These are phyloP conservation scores for Aleiodes testaceus DNA, from an alignment of 2,888 invertebrate species.

Conservation along the genomic window DNA sequence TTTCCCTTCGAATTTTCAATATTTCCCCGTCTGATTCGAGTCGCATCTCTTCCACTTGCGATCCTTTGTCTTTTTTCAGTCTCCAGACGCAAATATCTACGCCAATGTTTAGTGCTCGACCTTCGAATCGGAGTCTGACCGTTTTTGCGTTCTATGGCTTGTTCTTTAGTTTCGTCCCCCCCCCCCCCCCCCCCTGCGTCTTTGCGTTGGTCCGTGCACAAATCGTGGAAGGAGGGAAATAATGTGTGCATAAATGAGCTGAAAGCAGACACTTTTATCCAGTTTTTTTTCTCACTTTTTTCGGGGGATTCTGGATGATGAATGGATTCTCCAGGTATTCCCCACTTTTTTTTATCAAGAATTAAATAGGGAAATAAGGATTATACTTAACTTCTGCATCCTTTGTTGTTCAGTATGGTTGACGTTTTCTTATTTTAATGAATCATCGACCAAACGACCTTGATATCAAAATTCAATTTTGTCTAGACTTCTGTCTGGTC, in stretches of 20 bases:
- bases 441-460: constrained; percentile 47
- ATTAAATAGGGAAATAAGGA: neutral
- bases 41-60: too few relatives aligned
- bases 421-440: constrained; percentile 12
- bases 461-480: constrained; percentile 50
- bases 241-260: constrained; percentile 30
- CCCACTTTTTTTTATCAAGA: neutral
- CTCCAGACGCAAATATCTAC: constrained; percentile 53
- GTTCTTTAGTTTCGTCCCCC: constrained; percentile 47
- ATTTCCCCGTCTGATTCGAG: too few relatives aligned
- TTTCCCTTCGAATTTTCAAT: neutral
- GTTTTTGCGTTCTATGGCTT: constrained; percentile 64
- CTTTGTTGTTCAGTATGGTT: neutral
- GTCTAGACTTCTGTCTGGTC: constrained; percentile 47
- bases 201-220: constrained; percentile 33
- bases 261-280: constrained; percentile 13
- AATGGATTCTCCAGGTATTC: neutral
- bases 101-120: constrained; percentile 66
- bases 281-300: constrained; percentile 13
- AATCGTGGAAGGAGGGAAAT: constrained; percentile 34
- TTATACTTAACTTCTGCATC: constrained; percentile 11
- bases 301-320: neutral
- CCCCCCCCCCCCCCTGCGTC: neutral
- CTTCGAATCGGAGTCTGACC: constrained; percentile 69
- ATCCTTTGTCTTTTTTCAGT: constrained; percentile 6